Evolutionary conservation across 2,797 vertebrate genomes (phyloP), one percentile per base, ranked within the genome.

Genomic region (Poecilia picta): DNA sequence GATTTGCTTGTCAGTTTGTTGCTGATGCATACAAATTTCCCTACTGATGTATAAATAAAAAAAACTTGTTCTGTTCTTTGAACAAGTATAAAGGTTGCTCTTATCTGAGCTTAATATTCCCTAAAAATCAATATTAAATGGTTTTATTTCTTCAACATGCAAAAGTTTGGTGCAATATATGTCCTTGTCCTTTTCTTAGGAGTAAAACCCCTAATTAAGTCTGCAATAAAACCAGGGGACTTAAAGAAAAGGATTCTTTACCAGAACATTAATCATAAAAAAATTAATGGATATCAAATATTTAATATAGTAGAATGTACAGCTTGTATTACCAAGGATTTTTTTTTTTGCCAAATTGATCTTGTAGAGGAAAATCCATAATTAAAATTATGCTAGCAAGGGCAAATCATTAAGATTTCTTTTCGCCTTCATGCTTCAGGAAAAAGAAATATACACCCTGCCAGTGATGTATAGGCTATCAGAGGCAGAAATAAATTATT

Each of bases 281-380:
- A 94, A 57, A 55, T 85, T 95, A 94, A 96, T 96, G 94, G 93
- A 94, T 96, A 95, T 96, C 94, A 96, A 96, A 96, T 96, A 96
- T 96, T 96, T 96, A 96, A 96, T 96, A 95, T 91, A 95, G 94
- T 95, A 94, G 94, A 96, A 96, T 94, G 94, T 96, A 95, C 93
- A 95, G 94, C 93, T 95, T 96, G 94, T 96, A 96, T 95, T 96
- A 96, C 95, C 94, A 90, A 92, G 93, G 93, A 8, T 41, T 41
- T 93, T 95, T 94, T 95, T 25, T 51, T 12, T 55, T 91, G 91
- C 93, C 91, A 93, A 93, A 96, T 96, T 94, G 94, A 96, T 96
- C 95, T 95, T 93, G 94, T 93, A 93, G 91, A 91, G 92, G 91
- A 93, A 95, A 96, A 96, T 96, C 95, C 93, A 96, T 96, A 95